Percentiles rank a stretch among this genome's conserved stretches.
These are phyloP conservation scores for Paramormyrops hopkinsi DNA, from an alignment of 2,797 vertebrate species.

Conservation along the genomic window DNA sequence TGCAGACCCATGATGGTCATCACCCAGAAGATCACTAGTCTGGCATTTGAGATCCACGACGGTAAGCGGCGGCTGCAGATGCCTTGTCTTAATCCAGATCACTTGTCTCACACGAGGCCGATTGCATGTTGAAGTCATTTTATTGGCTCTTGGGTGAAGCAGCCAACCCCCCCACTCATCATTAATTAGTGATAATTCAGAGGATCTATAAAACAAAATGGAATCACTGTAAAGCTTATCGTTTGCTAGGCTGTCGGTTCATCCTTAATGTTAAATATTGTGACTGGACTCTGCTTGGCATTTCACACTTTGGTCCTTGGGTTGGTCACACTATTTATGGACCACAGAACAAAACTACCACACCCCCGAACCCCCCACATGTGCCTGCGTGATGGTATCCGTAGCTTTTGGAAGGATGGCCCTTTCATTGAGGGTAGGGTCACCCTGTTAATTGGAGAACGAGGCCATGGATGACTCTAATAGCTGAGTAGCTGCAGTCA, in stretches of 20 bases:
- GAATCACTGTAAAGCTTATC: not conserved
- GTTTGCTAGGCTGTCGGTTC: not conserved
- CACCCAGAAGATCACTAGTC: slow-evolving; percentile 90
- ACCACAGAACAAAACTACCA: not conserved
- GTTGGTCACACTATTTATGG: not conserved
- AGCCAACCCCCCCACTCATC: not conserved
- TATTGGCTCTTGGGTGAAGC: not conserved
- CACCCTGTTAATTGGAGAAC: not conserved
- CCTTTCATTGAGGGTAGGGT: not conserved
- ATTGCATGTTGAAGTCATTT: not conserved
- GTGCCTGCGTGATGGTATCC: not conserved
- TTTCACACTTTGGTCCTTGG: not conserved
- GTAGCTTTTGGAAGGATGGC: not conserved
- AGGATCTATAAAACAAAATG: not conserved
- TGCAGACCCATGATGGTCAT: slow-evolving; percentile 93
- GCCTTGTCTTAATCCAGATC: not conserved
- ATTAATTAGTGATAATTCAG: not conserved
- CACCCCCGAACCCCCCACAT: not conserved
- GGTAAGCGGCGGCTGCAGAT: slow-evolving; percentile 59
- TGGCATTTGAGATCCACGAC: slow-evolving; percentile 88
- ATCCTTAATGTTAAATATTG: not conserved
- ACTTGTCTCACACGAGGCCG: not conserved
- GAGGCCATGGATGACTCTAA: not conserved
- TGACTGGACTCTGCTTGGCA: not conserved
- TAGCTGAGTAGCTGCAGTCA: not conserved